Conservation (phyloP, 2,888 invertebrate genomes). For the Galeruca laticollis region DNA sequence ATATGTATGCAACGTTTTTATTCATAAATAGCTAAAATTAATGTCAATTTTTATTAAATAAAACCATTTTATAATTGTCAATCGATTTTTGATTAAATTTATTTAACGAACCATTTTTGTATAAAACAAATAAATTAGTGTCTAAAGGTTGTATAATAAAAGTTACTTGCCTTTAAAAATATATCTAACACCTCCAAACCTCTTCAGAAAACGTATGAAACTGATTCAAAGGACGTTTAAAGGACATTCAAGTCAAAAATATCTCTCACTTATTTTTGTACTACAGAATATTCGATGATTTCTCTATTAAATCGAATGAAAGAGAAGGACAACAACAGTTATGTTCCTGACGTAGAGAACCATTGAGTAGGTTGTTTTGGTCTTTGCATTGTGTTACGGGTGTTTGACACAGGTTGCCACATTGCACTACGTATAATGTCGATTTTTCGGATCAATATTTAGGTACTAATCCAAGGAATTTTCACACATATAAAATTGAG, state of each 20-base stretch:
- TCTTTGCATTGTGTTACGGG: not conserved
- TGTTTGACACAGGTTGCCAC: slow-evolving; percentile 5
- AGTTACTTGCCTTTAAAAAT: slow-evolving; percentile 11
- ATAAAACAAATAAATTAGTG: not conserved
- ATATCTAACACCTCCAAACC: slow-evolving; percentile 9
- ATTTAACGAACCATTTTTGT: too few relatives aligned
- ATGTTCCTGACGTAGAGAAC: not conserved
- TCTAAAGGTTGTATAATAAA: not conserved
- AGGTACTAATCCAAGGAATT: too few relatives aligned
- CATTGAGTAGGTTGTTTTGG: not conserved
- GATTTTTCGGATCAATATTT: too few relatives aligned
- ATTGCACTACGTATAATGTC: too few relatives aligned
- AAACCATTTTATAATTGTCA: too few relatives aligned
- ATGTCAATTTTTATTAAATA: not conserved
- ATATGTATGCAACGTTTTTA: not conserved
- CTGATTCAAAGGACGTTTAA: slow-evolving; percentile 39
- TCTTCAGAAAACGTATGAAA: slow-evolving; percentile 21
- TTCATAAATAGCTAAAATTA: not conserved
- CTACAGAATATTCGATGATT: not conserved
- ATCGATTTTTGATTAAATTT: too few relatives aligned
- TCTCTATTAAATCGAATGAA: not conserved
- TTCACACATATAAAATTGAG: not conserved
- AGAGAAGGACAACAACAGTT: not conserved
- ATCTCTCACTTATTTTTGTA: not conserved
- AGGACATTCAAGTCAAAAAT: slow-evolving; percentile 43